Evolutionary conservation across 2,888 invertebrate species (phyloP).

Genomic region (Papilio demoleus): DNA sequence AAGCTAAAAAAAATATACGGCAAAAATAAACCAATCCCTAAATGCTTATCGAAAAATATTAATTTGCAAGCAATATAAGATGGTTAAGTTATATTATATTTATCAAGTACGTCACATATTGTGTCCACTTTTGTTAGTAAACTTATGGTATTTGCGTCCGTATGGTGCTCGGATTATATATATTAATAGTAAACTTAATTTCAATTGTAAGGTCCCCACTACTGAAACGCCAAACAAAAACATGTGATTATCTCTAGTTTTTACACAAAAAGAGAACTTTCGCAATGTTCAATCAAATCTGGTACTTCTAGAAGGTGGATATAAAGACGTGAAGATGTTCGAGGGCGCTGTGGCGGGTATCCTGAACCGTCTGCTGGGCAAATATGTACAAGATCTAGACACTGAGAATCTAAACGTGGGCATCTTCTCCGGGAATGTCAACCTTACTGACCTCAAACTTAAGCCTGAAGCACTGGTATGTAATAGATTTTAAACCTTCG

Average conservation of each 20-base stretch:
- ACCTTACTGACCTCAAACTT: constrained; percentile 89
- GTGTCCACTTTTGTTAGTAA: not conserved
- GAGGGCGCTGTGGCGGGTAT: constrained; percentile 91
- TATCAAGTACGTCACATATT: constrained; percentile 5
- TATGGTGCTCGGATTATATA: too few relatives aligned
- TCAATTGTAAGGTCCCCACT: too few relatives aligned
- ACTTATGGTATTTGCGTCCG: not conserved
- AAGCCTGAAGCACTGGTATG: constrained; percentile 92
- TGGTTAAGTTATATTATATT: not conserved
- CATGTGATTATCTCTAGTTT: not conserved
- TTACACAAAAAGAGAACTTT: not conserved
- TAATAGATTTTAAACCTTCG: too few relatives aligned
- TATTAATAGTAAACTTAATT: not conserved
- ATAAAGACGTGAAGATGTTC: constrained; percentile 82
- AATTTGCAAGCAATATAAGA: not conserved
- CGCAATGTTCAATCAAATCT: not conserved
- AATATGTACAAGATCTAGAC: constrained; percentile 92
- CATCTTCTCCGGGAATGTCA: constrained; percentile 91
- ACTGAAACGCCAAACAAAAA: too few relatives aligned
- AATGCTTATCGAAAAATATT: not conserved
- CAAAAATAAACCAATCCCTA: too few relatives aligned
- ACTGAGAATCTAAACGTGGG: constrained; percentile 93
- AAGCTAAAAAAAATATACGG: too few relatives aligned
- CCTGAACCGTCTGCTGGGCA: constrained; percentile 90
- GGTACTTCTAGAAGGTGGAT: constrained; percentile 12